These are phyloP conservation scores for Psammodynastes pulverulentus DNA, from an alignment of 2,113 vertebrate genomes.

Conservation along the genomic window DNA sequence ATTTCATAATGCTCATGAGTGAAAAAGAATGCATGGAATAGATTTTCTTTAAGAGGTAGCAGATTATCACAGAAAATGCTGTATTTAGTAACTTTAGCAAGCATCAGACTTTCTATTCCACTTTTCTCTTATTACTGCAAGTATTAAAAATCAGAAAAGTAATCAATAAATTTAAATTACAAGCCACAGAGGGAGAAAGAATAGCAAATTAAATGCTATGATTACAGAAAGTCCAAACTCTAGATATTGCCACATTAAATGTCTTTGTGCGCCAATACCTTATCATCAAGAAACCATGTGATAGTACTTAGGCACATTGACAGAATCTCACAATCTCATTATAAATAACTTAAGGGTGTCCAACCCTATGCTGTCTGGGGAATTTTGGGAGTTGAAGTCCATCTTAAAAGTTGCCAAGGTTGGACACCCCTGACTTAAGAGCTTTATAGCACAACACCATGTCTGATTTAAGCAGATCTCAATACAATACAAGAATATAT, in stretches of 20 bases:
- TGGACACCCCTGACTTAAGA: neutral
- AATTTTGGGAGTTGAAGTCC: neutral
- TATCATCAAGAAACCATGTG: neutral
- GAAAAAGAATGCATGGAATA: neutral
- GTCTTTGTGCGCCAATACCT: neutral
- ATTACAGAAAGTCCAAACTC: neutral
- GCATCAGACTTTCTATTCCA: neutral
- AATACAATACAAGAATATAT: neutral
- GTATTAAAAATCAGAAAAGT: neutral
- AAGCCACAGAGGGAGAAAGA: neutral
- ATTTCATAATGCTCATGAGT: neutral
- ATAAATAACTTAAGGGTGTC: neutral
- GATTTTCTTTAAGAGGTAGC: neutral
- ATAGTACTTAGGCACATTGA: neutral
- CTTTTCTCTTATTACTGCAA: neutral
- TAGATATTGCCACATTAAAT: neutral
- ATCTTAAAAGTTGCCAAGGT: neutral
- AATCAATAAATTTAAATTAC: neutral
- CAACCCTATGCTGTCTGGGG: neutral
- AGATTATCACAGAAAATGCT: neutral
- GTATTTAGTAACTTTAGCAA: neutral
- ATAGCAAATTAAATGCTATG: neutral
- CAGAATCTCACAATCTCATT: neutral
- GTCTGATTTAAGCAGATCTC: neutral
- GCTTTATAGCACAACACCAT: neutral